Evolutionary conservation across 2,113 vertebrate species (phyloP).

Genomic region (Argyrosomus japonicus): DNA sequence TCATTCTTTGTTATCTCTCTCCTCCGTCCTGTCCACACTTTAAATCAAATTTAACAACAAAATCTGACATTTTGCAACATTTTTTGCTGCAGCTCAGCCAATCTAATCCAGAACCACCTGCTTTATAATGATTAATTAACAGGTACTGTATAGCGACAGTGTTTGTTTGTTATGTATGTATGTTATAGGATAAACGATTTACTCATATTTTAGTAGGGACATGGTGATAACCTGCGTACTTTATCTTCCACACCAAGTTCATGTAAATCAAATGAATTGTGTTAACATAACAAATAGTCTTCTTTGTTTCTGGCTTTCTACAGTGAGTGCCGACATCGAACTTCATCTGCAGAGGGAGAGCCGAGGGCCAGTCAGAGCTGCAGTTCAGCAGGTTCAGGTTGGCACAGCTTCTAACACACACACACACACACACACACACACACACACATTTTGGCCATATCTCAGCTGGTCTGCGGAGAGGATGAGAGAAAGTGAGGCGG

Average conservation of each 20-base stretch:
- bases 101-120: too few species aligned
- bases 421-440: conserved; percentile 21
- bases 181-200: too few species aligned
- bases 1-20: too few species aligned
- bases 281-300: not conserved
- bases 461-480: conserved; percentile 40
- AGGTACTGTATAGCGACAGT: too few species aligned
- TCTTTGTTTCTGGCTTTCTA: not conserved
- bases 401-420: conserved; percentile 35
- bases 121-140: too few species aligned
- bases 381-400: conserved; percentile 58
- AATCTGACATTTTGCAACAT: too few species aligned
- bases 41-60: too few species aligned
- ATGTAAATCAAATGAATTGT: not conserved
- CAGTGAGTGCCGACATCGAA: not conserved
- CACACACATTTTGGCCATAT: not conserved
- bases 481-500: conserved; percentile 33
- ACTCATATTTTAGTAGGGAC: too few species aligned
- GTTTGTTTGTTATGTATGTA: too few species aligned
- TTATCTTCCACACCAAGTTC: not conserved
- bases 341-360: conserved; percentile 27
- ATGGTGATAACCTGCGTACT: too few species aligned
- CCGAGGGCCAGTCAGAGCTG: conserved; percentile 14
- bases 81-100: too few species aligned
- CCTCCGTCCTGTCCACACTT: too few species aligned